These are phyloP conservation scores for Machimus atricapillus DNA, from an alignment of 2,888 invertebrate genomes.

Conservation along the genomic window DNA sequence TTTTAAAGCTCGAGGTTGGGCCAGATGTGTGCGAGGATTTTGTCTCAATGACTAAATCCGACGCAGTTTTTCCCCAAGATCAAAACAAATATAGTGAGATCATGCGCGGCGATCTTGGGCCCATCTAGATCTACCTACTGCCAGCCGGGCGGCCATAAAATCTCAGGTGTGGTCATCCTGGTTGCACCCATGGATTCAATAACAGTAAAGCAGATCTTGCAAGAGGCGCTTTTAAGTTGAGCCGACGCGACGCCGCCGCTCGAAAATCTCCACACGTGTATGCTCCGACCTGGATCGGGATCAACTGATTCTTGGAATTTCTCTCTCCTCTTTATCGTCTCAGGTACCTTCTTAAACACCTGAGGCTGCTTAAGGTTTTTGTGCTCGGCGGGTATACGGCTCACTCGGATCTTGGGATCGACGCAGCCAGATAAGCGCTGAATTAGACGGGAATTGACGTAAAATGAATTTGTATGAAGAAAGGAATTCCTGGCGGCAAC, in stretches of 20 bases:
- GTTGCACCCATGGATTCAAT: constrained; percentile 25
- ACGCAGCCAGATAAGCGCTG: constrained; percentile 10
- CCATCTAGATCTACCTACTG: constrained; percentile 15
- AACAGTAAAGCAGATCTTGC: constrained; percentile 15
- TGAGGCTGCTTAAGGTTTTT: constrained; percentile 25
- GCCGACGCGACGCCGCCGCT: constrained; percentile 11
- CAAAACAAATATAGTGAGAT: constrained; percentile 12
- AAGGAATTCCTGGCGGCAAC: constrained; percentile 28
- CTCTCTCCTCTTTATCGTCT: constrained; percentile 21
- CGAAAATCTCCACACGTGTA: constrained; percentile 28
- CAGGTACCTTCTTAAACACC: constrained; percentile 35
- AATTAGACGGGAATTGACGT: constrained; percentile 39
- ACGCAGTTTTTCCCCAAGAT: not conserved
- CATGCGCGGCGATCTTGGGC: not conserved
- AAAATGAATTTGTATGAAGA: constrained; percentile 35
- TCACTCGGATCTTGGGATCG: constrained; percentile 1
- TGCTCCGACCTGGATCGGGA: constrained; percentile 13
- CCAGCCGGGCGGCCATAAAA: not conserved
- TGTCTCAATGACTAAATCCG: constrained; percentile 32
- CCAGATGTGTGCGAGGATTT: not conserved
- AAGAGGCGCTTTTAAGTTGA: constrained; percentile 6
- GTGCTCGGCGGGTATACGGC: constrained; percentile 9
- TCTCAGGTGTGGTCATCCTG: constrained; percentile 40
- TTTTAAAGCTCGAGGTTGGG: constrained; percentile 28
- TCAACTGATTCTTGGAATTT: constrained; percentile 39